These are phyloP conservation scores for roundworm (Caenorhabditis elegans) DNA, from an alignment of 1,140 invertebrate genomes.

Conservation along the genomic window WBcel235 BX284605.5:4023501-4024000, in stretches of 20 bases:
- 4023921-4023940: background rate
- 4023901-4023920: background rate
- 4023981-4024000: slow-evolving; percentile 6
- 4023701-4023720: background rate
- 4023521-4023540: background rate
- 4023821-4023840: slow-evolving; percentile 51
- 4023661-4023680: slow-evolving; percentile 67
- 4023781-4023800: slow-evolving; percentile 45
- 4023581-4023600: slow-evolving; percentile 17
- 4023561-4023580: no score
- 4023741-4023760: background rate
- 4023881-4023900: background rate
- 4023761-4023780: slow-evolving; percentile 8
- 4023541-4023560: no score
- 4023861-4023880: slow-evolving; percentile 25
- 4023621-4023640: slow-evolving; percentile 63
- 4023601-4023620: slow-evolving; percentile 57
- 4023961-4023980: slow-evolving; percentile 41
- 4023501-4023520: background rate
- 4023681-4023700: background rate
- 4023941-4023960: slow-evolving; percentile 31
- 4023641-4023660: slow-evolving; percentile 70
- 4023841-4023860: slow-evolving; percentile 33
- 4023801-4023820: slow-evolving; percentile 54
- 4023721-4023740: background rate